These are phyloP conservation scores for Noctilio leporinus DNA, from an alignment of 2,113 vertebrate genomes.

Conservation along the genomic window DNA sequence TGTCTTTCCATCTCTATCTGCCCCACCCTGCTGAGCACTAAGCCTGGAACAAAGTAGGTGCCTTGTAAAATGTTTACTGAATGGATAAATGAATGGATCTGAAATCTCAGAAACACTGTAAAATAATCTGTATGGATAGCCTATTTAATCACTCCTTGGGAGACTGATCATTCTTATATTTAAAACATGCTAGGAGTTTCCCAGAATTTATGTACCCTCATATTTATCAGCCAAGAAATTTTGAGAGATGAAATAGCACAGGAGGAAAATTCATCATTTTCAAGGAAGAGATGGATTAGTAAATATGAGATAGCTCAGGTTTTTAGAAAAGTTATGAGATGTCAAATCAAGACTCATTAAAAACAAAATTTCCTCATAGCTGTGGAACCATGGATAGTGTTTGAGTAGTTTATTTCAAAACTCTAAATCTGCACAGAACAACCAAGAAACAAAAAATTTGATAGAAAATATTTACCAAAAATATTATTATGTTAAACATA, in stretches of 20 bases:
- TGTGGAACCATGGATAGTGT: neutral
- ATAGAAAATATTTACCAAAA: conserved; percentile 11
- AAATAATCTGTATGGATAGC: neutral
- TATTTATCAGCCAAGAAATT: neutral
- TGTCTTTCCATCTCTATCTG: neutral
- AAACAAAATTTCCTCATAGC: neutral
- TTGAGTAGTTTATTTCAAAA: neutral
- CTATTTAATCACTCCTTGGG: neutral
- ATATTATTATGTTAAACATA: neutral
- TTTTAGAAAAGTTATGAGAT: neutral
- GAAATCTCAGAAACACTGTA: neutral
- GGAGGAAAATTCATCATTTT: neutral
- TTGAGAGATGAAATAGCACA: neutral
- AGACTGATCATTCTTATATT: neutral
- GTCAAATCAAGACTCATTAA: neutral
- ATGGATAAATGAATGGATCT: neutral
- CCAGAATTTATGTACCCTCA: neutral
- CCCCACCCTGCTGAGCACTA: neutral
- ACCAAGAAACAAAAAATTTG: neutral
- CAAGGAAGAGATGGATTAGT: neutral
- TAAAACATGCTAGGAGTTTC: neutral
- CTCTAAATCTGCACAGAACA: neutral
- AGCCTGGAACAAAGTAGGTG: neutral
- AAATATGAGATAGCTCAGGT: neutral
- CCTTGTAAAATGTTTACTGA: neutral